Evolutionary conservation across 2,113 vertebrate genomes (phyloP).

Genomic region (Heterotilapia buettikoferi): DNA sequence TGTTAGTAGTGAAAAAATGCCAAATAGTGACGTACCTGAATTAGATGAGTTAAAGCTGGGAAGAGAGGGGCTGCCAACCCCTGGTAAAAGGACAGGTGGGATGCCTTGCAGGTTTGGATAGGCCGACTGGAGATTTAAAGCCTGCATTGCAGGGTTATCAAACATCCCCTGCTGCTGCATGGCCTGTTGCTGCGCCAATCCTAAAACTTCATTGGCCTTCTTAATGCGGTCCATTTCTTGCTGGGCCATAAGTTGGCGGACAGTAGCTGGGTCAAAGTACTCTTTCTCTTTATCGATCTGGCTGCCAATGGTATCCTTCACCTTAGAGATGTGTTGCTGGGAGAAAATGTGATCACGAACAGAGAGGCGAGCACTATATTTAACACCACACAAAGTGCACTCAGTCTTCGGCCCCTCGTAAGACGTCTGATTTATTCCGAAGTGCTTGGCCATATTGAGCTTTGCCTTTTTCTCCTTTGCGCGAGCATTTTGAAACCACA

Average conservation of each 20-base stretch:
- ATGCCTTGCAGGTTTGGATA: constrained; percentile 96
- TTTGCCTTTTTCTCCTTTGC: constrained; percentile 99
- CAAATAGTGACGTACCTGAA: constrained; percentile 83
- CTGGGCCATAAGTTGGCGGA: constrained; percentile 98
- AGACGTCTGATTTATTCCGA: constrained; percentile 97
- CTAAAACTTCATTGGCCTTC: constrained; percentile 97
- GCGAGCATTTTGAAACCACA: constrained; percentile 99
- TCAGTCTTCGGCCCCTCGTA: constrained; percentile 98
- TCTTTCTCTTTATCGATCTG: constrained; percentile 99
- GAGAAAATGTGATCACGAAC: constrained; percentile 99
- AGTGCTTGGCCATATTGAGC: constrained; percentile 99
- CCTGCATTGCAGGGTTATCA: constrained; percentile 90
- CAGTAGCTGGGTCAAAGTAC: constrained; percentile 98
- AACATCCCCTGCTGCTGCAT: constrained; percentile 93
- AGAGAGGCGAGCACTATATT: constrained; percentile 96
- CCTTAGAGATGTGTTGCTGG: constrained; percentile 97
- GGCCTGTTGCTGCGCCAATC: constrained; percentile 89
- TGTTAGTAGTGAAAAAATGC: not conserved
- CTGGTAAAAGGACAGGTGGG: constrained; percentile 92
- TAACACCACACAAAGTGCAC: constrained; percentile 98
- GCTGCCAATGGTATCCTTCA: constrained; percentile 98
- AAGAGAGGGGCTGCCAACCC: constrained; percentile 94
- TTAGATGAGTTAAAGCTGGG: constrained; percentile 96
- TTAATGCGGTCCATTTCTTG: constrained; percentile 99
- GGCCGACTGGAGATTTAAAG: constrained; percentile 90